These are phyloP conservation scores for Bubo scandiacus DNA, from an alignment of 2,113 vertebrate species.

Conservation along the genomic window DNA sequence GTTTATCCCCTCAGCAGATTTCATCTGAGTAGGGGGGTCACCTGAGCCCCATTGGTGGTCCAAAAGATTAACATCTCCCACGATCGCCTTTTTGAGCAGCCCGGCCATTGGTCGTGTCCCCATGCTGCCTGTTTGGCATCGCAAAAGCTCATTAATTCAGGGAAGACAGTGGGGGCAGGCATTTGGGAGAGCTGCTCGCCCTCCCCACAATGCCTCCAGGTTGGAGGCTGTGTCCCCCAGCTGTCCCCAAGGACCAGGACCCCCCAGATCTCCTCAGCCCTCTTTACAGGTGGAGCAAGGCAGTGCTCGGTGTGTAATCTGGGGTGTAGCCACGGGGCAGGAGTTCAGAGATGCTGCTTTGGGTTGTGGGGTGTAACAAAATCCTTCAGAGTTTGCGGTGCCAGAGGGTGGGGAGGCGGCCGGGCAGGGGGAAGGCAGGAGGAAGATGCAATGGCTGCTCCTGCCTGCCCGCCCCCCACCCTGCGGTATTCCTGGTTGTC, in stretches of 20 bases:
- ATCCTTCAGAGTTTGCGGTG: background rate
- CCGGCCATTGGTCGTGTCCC: background rate
- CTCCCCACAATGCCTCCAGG: background rate
- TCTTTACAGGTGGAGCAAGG: background rate
- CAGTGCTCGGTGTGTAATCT: background rate
- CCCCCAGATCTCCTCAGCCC: background rate
- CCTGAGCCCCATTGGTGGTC: background rate
- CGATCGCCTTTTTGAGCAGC: background rate
- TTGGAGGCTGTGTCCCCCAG: background rate
- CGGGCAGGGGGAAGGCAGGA: background rate
- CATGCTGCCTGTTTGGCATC: background rate
- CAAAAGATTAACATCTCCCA: background rate
- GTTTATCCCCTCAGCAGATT: background rate
- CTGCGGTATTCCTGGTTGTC: accelerated
- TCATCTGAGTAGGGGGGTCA: background rate
- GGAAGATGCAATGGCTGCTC: background rate
- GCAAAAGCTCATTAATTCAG: background rate
- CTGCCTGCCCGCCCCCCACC: background rate
- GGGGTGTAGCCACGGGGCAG: background rate
- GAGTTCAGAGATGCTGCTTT: background rate
- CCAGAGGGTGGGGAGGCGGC: background rate
- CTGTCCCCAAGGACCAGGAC: background rate
- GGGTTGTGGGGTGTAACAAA: background rate
- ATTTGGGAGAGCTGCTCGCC: background rate
- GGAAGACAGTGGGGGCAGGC: background rate